Evolutionary conservation across 1,140 invertebrate genomes (phyloP).

Genomic region (Neotoxoptera formosana): DNA sequence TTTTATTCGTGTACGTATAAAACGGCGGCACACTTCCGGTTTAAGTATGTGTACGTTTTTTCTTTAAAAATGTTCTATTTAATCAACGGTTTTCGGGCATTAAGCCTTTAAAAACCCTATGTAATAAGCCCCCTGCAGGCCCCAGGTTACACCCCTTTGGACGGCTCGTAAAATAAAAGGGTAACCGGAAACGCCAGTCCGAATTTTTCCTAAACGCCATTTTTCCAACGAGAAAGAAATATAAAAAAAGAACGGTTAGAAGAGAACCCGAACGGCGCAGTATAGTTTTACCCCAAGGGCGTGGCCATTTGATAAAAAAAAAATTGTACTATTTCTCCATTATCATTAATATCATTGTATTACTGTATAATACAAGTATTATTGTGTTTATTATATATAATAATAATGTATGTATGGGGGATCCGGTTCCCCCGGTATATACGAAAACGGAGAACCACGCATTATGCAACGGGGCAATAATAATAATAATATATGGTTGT

Average conservation of each 20-base stretch:
- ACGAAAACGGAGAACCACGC: slow-evolving; percentile 35
- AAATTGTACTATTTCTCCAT: slow-evolving; percentile 56
- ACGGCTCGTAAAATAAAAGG: slow-evolving; percentile 47
- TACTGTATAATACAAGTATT: slow-evolving; percentile 52
- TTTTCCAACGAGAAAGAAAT: slow-evolving; percentile 46
- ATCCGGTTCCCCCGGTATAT: slow-evolving; percentile 55
- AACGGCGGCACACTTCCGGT: slow-evolving; percentile 57
- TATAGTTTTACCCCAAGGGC: slow-evolving; percentile 56
- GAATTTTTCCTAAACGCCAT: slow-evolving; percentile 57
- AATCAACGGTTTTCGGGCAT: slow-evolving; percentile 52
- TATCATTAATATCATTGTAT: slow-evolving; percentile 58
- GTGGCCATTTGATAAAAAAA: slow-evolving; percentile 54
- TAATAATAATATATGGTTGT: not conserved
- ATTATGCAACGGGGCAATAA: slow-evolving; percentile 48
- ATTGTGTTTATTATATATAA: slow-evolving; percentile 48
- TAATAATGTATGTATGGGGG: slow-evolving; percentile 25
- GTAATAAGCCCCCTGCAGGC: slow-evolving; percentile 54
- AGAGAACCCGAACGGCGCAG: slow-evolving; percentile 41
- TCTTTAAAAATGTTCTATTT: slow-evolving; percentile 36
- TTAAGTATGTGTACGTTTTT: slow-evolving; percentile 47
- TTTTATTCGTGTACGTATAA: slow-evolving; percentile 43
- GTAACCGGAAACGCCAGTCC: slow-evolving; percentile 58
- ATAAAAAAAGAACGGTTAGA: slow-evolving; percentile 54
- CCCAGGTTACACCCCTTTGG: slow-evolving; percentile 46
- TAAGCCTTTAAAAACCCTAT: slow-evolving; percentile 53